phyloP scores from a whole-genome alignment of 2,888 invertebrate genomes.

The Dioctria rufipes region DNA sequence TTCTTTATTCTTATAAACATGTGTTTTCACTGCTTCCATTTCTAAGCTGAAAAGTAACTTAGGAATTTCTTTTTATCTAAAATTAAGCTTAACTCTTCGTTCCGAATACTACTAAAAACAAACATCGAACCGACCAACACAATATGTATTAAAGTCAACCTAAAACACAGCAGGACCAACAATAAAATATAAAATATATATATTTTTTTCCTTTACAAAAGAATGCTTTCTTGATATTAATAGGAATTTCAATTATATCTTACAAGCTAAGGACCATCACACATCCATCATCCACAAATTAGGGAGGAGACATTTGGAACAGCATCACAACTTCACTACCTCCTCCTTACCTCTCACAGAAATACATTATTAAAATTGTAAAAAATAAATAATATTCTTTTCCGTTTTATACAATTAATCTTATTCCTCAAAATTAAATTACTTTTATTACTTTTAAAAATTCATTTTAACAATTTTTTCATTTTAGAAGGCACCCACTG shows the following conservation, averaged over 20 bases:
- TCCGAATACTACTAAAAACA: no score
- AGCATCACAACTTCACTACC: background rate
- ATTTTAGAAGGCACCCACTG: background rate
- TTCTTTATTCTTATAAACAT: constrained; percentile 9
- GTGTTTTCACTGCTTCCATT: background rate
- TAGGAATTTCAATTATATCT: constrained; percentile 9
- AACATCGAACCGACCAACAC: background rate
- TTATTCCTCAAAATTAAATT: constrained; percentile 16
- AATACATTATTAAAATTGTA: constrained; percentile 52
- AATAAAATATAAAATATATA: background rate
- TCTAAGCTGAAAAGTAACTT: background rate
- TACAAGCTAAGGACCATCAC: constrained; percentile 56
- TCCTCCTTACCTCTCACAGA: constrained; percentile 37
- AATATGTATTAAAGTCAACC: background rate
- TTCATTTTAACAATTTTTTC: background rate
- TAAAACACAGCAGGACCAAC: background rate
- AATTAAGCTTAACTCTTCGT: background rate
- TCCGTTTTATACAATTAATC: background rate
- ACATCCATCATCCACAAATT: constrained; percentile 55
- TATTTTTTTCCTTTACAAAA: constrained; percentile 16
- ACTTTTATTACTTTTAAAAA: background rate
- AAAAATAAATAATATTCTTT: constrained; percentile 56
- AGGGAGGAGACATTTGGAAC: constrained; percentile 27
- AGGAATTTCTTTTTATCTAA: background rate
- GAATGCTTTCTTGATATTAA: background rate